phyloP scores from a whole-genome alignment of 2,888 invertebrate species.

The Scaptomyza flava region DNA sequence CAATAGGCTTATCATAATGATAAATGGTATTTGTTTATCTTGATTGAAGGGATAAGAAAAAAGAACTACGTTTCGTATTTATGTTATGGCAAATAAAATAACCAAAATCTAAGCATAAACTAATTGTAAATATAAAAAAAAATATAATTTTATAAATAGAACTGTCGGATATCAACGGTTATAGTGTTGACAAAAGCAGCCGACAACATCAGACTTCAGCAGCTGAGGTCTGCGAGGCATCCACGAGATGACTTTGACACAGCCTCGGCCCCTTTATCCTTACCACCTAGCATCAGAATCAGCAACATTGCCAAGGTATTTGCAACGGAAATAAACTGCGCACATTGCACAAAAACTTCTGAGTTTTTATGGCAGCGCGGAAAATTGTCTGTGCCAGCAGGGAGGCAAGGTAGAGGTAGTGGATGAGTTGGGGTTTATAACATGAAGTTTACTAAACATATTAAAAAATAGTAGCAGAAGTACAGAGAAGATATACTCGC shows the following conservation, averaged over 20 bases:
- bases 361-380: conserved; percentile 67
- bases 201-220: conserved; percentile 78
- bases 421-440: conserved; percentile 20
- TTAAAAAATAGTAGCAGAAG: conserved; percentile 53
- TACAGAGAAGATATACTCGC: conserved; percentile 34
- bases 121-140: conserved; percentile 17
- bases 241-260: conserved; percentile 41
- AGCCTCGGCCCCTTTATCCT: neutral
- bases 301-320: conserved; percentile 73
- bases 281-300: neutral
- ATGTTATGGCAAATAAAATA: conserved; percentile 31
- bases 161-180: conserved; percentile 71
- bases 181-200: conserved; percentile 79
- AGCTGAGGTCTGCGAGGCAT: conserved; percentile 64
- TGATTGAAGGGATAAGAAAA: neutral
- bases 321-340: conserved; percentile 80
- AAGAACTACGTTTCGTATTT: neutral
- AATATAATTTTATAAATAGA: conserved; percentile 37
- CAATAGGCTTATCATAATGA: conserved; percentile 21
- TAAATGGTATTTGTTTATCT: conserved; percentile 20
- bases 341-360: conserved; percentile 76
- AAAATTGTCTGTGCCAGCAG: conserved; percentile 53
- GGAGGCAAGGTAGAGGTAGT: neutral
- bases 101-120: conserved; percentile 34
- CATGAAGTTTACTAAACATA: conserved; percentile 74